A percentile compares a stretch with the other conserved stretches of the same genome.
These are phyloP conservation scores for Oncopeltus fasciatus DNA, from an alignment of 1,140 invertebrate genomes.

Conservation along the genomic window DNA sequence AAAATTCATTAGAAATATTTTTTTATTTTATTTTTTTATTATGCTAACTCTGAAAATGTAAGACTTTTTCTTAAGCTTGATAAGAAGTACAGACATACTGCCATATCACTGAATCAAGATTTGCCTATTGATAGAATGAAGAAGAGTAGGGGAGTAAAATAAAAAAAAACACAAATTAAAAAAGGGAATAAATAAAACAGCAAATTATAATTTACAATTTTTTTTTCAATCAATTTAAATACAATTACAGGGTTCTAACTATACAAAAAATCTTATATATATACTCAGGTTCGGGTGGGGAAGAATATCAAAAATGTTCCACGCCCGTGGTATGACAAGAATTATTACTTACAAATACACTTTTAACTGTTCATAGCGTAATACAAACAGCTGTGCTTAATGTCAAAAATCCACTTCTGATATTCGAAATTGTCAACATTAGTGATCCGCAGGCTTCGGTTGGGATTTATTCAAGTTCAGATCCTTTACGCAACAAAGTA, in stretches of 20 bases:
- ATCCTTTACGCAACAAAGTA: conserved; percentile 11
- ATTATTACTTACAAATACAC: conserved; percentile 14
- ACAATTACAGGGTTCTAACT: conserved; percentile 24
- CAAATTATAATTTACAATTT: conserved; percentile 17
- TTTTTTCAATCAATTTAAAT: conserved; percentile 21
- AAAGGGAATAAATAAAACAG: conserved; percentile 6
- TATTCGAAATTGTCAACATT: conserved; percentile 16
- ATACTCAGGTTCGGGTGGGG: conserved; percentile 17
- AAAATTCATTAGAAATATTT: too few relatives aligned
- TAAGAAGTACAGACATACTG: too few relatives aligned
- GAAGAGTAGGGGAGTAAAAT: background rate
- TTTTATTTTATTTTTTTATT: too few relatives aligned
- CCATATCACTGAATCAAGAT: too few relatives aligned
- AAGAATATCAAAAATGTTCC: conserved; percentile 23
- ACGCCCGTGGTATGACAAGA: conserved; percentile 15
- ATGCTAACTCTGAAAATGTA: too few relatives aligned
- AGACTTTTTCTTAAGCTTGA: too few relatives aligned
- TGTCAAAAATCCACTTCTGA: conserved; percentile 16
- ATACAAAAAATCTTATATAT: conserved; percentile 24
- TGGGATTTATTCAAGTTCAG: conserved; percentile 12
- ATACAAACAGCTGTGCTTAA: conserved; percentile 11
- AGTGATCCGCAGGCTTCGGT: conserved; percentile 19
- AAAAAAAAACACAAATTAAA: background rate
- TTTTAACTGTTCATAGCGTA: conserved; percentile 16
- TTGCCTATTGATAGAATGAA: too few relatives aligned